phyloP scores from a whole-genome alignment of 2,113 vertebrate genomes.

The Sphaerodactylus townsendi region DNA sequence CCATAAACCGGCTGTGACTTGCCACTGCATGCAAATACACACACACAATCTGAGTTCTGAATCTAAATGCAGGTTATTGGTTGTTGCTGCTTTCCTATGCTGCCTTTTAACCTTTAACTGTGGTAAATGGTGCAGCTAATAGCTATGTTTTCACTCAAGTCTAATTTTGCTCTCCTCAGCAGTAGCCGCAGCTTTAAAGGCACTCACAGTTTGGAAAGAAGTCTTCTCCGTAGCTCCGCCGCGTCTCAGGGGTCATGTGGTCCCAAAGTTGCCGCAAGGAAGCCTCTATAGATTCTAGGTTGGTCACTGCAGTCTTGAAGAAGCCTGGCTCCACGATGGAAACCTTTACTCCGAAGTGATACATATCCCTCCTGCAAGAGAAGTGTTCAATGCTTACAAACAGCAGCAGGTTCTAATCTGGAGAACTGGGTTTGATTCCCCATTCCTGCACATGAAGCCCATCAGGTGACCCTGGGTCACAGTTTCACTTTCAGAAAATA shows the following conservation, averaged over 20 bases:
- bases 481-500: background rate
- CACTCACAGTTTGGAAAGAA: conserved; percentile 87
- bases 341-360: conserved; percentile 87
- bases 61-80: background rate
- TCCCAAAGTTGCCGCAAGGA: conserved; percentile 84
- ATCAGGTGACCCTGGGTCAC: too few relatives aligned
- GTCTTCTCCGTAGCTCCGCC: conserved; percentile 84
- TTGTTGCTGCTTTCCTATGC: background rate
- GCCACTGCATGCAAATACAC: too few relatives aligned
- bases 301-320: conserved; percentile 87
- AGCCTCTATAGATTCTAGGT: conserved; percentile 77
- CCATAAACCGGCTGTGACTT: too few relatives aligned
- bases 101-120: background rate
- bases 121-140: background rate
- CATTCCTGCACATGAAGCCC: too few relatives aligned
- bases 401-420: too few relatives aligned
- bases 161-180: fast-evolving
- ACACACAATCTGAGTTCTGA: too few relatives aligned
- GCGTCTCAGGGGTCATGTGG: conserved; percentile 79
- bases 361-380: conserved; percentile 83
- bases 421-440: too few relatives aligned
- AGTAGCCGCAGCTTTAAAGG: too few relatives aligned
- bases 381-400: background rate
- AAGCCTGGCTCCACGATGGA: conserved; percentile 93
- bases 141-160: background rate